Percentiles rank a stretch among this genome's conserved stretches.
phyloP scores from a whole-genome alignment of 2,797 vertebrate genomes.

The Sebastes trivittatus region DNA sequence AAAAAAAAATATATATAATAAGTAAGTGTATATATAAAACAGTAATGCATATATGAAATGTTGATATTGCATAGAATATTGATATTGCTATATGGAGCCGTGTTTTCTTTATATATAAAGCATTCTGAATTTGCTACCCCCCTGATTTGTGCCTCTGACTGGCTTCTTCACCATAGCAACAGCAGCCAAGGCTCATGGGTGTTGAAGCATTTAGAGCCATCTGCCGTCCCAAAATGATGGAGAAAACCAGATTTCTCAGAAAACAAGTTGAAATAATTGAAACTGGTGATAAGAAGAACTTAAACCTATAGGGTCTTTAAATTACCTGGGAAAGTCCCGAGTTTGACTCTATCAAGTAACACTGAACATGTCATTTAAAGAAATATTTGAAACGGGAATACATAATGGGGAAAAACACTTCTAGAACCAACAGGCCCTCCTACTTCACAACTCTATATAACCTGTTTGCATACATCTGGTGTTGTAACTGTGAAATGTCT shows the following conservation, averaged over 20 bases:
- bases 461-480: neutral
- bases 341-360: neutral
- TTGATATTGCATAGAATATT: too few species aligned
- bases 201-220: neutral
- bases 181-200: neutral
- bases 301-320: neutral
- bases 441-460: neutral
- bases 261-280: neutral
- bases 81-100: too few species aligned
- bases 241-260: neutral
- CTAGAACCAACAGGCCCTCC: neutral
- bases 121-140: neutral
- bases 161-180: neutral
- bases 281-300: neutral
- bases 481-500: constrained; percentile 14
- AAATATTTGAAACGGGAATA: neutral
- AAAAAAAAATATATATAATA: too few species aligned
- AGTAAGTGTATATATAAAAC: too few species aligned
- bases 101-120: neutral
- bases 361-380: neutral
- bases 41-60: too few species aligned
- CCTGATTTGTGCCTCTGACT: neutral
- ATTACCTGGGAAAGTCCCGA: neutral
- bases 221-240: neutral
- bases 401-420: neutral